Percentiles rank a stretch among this genome's conserved stretches.
Evolutionary conservation across 2,888 invertebrate genomes (phyloP).

Genomic region (Girardia tigrina): DNA sequence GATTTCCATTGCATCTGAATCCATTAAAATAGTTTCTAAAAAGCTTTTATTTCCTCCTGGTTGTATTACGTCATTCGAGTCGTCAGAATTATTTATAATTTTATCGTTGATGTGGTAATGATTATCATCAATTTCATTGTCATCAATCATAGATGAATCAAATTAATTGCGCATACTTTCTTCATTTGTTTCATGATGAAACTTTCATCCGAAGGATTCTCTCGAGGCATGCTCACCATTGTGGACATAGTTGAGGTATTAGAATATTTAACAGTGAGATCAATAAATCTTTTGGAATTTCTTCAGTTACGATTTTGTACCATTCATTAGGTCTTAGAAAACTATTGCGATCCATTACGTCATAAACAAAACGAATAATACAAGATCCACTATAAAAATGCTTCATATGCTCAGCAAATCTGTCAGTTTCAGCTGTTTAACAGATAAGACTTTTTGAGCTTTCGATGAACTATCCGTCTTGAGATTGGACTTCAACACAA

Average conservation of each 20-base stretch:
- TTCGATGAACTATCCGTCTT: too few species aligned
- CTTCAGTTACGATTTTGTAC: too few species aligned
- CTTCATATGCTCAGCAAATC: too few species aligned
- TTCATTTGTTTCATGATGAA: too few species aligned
- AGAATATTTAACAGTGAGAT: not conserved
- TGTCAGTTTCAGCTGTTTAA: too few species aligned
- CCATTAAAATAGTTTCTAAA: not conserved
- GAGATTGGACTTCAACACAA: too few species aligned
- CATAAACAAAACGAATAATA: too few species aligned
- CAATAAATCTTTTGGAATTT: too few species aligned
- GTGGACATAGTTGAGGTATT: not conserved
- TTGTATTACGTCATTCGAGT: not conserved
- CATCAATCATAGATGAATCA: not conserved
- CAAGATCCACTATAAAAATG: too few species aligned
- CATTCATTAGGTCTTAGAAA: too few species aligned
- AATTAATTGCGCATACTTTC: not conserved
- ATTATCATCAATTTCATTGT: slow-evolving; percentile 15
- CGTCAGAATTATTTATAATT: not conserved
- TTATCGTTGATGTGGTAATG: not conserved
- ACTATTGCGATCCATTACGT: too few species aligned
- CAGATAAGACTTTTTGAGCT: too few species aligned
- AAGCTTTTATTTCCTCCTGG: not conserved
- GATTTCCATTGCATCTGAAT: slow-evolving; percentile 3
- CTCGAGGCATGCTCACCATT: not conserved
- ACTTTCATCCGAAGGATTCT: slow-evolving; percentile 1